Evolutionary conservation across 2,797 vertebrate genomes (phyloP).

Genomic region (Australoheros facetus): DNA sequence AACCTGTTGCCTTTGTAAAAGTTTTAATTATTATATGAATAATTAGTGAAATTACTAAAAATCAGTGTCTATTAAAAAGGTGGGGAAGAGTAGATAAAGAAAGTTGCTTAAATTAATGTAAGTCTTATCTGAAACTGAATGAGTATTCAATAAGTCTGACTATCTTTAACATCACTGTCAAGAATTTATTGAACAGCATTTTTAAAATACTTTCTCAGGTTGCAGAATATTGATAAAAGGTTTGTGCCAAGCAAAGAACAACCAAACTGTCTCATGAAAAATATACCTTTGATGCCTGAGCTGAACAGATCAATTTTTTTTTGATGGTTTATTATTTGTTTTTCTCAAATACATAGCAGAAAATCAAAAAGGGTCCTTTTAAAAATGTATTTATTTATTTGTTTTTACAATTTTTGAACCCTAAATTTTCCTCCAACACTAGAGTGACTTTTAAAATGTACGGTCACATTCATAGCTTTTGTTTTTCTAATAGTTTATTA

Average conservation of each 20-base stretch:
- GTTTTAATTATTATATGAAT: not conserved
- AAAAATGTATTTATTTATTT: not conserved
- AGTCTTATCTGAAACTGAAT: no score
- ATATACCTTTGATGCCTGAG: not conserved
- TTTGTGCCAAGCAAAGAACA: not conserved
- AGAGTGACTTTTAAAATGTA: no score
- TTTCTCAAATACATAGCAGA: not conserved
- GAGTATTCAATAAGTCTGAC: no score
- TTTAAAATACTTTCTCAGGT: not conserved
- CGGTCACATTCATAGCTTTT: no score
- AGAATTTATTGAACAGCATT: not conserved
- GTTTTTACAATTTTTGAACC: not conserved
- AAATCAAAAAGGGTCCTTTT: not conserved
- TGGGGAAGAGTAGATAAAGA: no score
- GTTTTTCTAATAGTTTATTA: no score
- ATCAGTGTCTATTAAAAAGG: not conserved
- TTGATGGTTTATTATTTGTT: not conserved
- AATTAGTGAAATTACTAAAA: no score
- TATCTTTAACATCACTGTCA: no score
- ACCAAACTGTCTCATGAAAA: not conserved
- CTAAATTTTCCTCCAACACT: not conserved
- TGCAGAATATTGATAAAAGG: not conserved
- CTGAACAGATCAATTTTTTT: not conserved
- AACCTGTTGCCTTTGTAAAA: not conserved
- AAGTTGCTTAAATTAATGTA: not conserved